Conservation (phyloP, 2,888 invertebrate species). For the Trileptium ribeirensis region DNA sequence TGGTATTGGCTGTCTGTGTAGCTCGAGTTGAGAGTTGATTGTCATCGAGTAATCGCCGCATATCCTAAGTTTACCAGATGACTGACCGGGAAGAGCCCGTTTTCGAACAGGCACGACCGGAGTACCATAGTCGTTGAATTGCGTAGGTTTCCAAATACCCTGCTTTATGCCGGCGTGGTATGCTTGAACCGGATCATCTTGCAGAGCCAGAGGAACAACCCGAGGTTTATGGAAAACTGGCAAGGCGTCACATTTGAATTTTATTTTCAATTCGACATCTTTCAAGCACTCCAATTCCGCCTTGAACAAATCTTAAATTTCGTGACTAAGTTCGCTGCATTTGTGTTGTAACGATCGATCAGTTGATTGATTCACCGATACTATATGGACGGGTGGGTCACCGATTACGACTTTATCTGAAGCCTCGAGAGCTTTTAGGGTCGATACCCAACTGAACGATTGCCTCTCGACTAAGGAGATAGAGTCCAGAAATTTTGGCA, state of each 20-base stretch:
- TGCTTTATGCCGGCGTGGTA: not conserved
- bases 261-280: not conserved
- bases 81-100: not conserved
- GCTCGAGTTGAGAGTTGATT: not conserved
- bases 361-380: too few relatives aligned
- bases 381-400: too few relatives aligned
- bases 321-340: too few relatives aligned
- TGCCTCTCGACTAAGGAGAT: not conserved
- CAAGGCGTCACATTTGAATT: not conserved
- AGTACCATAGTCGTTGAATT: constrained; percentile 1
- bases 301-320: not conserved
- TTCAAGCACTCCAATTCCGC: not conserved
- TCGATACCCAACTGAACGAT: not conserved
- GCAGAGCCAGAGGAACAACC: not conserved
- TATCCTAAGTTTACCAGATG: not conserved
- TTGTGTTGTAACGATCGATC: too few relatives aligned
- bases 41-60: not conserved
- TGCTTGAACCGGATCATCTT: not conserved
- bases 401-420: too few relatives aligned
- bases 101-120: constrained; percentile 1
- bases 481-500: not conserved
- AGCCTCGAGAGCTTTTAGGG: too few relatives aligned
- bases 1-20: not conserved
- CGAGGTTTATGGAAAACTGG: not conserved
- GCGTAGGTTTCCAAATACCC: constrained; percentile 4